These are phyloP conservation scores for Cotesia glomerata DNA, from an alignment of 1,140 invertebrate species.

Conservation along the genomic window DNA sequence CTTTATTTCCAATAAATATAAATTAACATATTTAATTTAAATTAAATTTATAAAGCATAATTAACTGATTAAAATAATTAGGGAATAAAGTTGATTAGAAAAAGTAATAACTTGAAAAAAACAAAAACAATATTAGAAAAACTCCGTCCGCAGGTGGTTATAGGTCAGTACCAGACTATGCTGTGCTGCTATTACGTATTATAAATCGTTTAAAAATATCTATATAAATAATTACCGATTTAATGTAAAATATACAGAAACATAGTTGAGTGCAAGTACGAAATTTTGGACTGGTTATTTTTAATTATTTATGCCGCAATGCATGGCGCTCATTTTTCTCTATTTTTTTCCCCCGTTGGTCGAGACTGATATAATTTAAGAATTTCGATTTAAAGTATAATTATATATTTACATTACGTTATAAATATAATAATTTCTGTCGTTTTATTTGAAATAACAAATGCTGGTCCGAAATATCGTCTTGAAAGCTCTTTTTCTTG, in stretches of 20 bases:
- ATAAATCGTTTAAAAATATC: slow-evolving; percentile 38
- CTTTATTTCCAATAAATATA: slow-evolving; percentile 17
- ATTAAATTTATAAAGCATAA: slow-evolving; percentile 18
- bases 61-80: background rate
- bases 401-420: background rate
- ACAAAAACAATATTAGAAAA: slow-evolving; percentile 29
- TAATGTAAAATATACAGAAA: slow-evolving; percentile 39
- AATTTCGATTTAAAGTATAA: background rate
- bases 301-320: background rate
- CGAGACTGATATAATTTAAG: slow-evolving; percentile 23
- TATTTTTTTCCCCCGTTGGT: slow-evolving; percentile 3
- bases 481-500: background rate
- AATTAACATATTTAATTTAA: slow-evolving; percentile 19
- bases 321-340: background rate
- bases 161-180: slow-evolving; percentile 64
- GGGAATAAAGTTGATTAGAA: background rate
- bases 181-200: slow-evolving; percentile 60
- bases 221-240: slow-evolving; percentile 36
- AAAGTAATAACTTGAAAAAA: slow-evolving; percentile 26
- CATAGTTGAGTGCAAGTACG: slow-evolving; percentile 12
- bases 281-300: slow-evolving; percentile 21
- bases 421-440: background rate
- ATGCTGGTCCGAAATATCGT: slow-evolving; percentile 22
- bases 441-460: slow-evolving; percentile 6
- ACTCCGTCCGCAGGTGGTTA: slow-evolving; percentile 62